phyloP scores from a whole-genome alignment of 53 echinoderm and acorn worm genomes.

The Echinometra lucunter region DNA sequence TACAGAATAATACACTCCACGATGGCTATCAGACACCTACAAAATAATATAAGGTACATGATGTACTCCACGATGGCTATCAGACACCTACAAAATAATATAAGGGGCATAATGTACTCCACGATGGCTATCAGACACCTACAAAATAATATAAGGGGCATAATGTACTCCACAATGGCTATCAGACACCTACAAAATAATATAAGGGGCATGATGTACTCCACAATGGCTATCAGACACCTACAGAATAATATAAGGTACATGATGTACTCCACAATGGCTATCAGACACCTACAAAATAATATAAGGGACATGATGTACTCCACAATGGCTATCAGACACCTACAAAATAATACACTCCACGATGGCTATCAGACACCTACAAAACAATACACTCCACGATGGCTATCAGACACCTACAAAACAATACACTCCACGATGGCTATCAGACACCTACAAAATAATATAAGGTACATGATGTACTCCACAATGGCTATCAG shows the following conservation, averaged over 20 bases:
- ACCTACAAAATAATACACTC: conserved; percentile 94
- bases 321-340: conserved; percentile 82
- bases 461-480: too few species aligned
- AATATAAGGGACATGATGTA: too few species aligned
- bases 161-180: too few species aligned
- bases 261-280: too few species aligned
- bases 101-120: conserved; percentile 93
- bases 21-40: conserved; percentile 84
- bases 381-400: conserved; percentile 72
- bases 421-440: conserved; percentile 95
- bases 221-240: conserved; percentile 89
- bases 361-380: conserved; percentile 90
- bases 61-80: conserved; percentile 92
- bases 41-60: conserved; percentile 68
- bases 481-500: too few species aligned
- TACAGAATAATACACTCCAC: conserved; percentile 89
- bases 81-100: conserved; percentile 78
- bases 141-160: too few species aligned
- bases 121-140: conserved; percentile 92
- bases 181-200: too few species aligned
- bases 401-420: too few species aligned
- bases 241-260: conserved; percentile 32
- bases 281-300: too few species aligned
- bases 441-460: conserved; percentile 82
- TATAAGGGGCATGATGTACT: conserved; percentile 99